phyloP scores from a whole-genome alignment of 2,113 vertebrate species.

The Lepus europaeus region DNA sequence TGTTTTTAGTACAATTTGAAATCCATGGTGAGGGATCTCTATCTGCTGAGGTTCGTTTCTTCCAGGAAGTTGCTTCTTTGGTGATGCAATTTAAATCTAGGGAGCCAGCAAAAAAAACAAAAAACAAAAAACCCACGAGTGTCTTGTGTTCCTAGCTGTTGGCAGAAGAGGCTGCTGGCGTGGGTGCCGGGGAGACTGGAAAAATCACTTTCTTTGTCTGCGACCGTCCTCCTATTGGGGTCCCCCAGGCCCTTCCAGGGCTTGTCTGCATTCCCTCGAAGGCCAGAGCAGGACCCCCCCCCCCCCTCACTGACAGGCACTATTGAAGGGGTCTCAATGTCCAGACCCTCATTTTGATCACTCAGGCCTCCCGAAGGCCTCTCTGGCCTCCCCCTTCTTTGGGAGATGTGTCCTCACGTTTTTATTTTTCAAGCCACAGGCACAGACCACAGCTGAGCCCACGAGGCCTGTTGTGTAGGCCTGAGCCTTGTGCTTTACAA shows the following conservation, averaged over 20 bases:
- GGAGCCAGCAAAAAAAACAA: not conserved
- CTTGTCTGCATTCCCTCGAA: not conserved
- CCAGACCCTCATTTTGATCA: fast-evolving
- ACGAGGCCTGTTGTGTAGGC: fast-evolving
- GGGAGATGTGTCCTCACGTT: not conserved
- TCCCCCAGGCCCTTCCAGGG: too few species aligned
- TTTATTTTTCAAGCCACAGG: not conserved
- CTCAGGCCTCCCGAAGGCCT: fast-evolving
- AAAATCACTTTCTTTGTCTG: not conserved
- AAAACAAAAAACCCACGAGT: fast-evolving
- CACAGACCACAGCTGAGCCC: fast-evolving
- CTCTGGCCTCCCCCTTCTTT: fast-evolving
- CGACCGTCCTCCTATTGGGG: fast-evolving
- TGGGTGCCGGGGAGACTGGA: not conserved
- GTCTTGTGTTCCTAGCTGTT: fast-evolving
- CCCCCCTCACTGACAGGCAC: fast-evolving
- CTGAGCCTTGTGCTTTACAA: not conserved
- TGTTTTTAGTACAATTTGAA: constrained; percentile 69
- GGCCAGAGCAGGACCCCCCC: not conserved
- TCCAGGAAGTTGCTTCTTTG: constrained; percentile 11
- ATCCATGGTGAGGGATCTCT: not conserved
- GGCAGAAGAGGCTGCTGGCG: not conserved
- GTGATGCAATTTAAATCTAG: constrained; percentile 16
- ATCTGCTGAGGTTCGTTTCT: constrained; percentile 65
- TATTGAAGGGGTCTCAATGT: not conserved